Conservation (phyloP, 2,888 invertebrate genomes). For the Dione vanillae region DNA sequence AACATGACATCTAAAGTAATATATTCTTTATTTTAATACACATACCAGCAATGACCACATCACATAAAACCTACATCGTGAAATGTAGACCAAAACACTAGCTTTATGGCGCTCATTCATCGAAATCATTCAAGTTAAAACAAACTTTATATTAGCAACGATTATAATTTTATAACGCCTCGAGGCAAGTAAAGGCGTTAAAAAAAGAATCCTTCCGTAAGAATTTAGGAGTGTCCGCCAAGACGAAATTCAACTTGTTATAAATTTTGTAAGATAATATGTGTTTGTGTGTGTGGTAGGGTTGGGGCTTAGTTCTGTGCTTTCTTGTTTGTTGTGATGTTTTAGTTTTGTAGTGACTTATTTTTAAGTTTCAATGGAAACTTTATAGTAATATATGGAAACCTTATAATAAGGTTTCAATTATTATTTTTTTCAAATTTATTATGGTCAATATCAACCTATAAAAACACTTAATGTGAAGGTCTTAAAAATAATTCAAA, state of each 20-base stretch:
- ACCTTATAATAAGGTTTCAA: no score
- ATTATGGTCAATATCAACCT: no score
- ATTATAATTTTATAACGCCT: slow-evolving; percentile 73
- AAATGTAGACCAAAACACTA: slow-evolving; percentile 29
- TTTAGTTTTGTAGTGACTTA: not conserved
- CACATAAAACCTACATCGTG: not conserved
- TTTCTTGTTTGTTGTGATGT: not conserved
- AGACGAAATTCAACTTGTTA: slow-evolving; percentile 81
- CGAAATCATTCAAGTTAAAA: slow-evolving; percentile 64
- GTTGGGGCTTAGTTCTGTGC: slow-evolving; percentile 9
- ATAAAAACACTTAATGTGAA: no score
- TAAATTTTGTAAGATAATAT: slow-evolving; percentile 83
- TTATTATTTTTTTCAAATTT: no score
- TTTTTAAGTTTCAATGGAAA: not conserved
- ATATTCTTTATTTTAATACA: not conserved
- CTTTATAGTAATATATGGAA: no score
- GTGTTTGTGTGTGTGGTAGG: slow-evolving; percentile 76
- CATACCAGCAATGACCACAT: not conserved
- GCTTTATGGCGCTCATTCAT: slow-evolving; percentile 48
- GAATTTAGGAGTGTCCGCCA: slow-evolving; percentile 80
- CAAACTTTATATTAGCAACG: slow-evolving; percentile 63
- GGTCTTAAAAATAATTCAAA: no score
- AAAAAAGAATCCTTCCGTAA: slow-evolving; percentile 78
- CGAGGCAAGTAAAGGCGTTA: slow-evolving; percentile 64
- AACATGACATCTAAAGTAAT: no score